Percentiles rank a stretch among this genome's conserved stretches.
These are phyloP conservation scores for Proterorhinus semilunaris DNA, from an alignment of 2,113 vertebrate species.

Conservation along the genomic window DNA sequence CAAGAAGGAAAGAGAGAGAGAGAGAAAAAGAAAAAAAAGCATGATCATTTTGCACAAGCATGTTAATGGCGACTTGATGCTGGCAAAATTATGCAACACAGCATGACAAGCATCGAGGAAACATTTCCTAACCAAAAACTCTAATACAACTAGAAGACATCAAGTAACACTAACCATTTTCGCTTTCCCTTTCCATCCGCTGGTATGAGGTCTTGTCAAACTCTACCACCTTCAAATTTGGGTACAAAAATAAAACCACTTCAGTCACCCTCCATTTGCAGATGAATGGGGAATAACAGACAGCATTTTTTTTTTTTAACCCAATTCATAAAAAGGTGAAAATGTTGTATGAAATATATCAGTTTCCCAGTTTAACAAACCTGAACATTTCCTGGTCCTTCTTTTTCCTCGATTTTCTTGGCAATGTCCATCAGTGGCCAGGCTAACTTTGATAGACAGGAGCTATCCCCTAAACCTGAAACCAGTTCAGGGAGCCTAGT, in stretches of 20 bases:
- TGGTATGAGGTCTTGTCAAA: conserved; percentile 50
- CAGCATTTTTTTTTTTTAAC: too few species aligned
- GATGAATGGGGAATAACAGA: background rate
- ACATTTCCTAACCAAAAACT: too few species aligned
- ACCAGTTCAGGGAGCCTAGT: conserved; percentile 42
- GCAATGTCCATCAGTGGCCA: conserved; percentile 70
- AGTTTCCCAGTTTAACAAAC: conserved; percentile 17
- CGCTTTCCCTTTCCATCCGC: conserved; percentile 41
- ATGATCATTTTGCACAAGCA: too few species aligned
- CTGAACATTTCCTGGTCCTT: conserved; percentile 66
- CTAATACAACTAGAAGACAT: background rate
- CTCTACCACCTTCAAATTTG: conserved; percentile 55
- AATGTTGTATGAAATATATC: background rate
- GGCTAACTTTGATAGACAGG: conserved; percentile 61
- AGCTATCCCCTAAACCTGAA: conserved; percentile 34
- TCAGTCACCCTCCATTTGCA: background rate
- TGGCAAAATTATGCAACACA: too few species aligned
- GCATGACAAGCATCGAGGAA: too few species aligned
- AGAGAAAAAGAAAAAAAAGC: too few species aligned
- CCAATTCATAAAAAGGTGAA: too few species aligned
- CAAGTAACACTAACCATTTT: conserved; percentile 48
- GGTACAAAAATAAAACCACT: conserved; percentile 6
- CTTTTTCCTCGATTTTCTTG: conserved; percentile 51
- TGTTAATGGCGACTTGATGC: too few species aligned
- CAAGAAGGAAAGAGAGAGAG: too few species aligned